Conservation (phyloP, 2,113 vertebrate genomes). For the Willisornis vidua region DNA sequence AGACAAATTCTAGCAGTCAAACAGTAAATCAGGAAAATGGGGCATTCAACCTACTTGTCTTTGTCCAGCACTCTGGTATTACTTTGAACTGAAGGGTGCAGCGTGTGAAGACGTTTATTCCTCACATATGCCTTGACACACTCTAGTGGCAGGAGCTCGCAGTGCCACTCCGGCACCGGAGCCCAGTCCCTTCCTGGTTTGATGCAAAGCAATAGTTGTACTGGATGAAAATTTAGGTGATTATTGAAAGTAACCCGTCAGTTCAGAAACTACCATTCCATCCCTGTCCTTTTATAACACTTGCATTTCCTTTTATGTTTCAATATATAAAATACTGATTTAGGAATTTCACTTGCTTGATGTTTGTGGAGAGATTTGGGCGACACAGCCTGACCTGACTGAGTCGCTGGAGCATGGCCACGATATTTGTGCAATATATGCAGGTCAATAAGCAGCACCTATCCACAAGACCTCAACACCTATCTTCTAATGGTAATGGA, state of each 20-base stretch:
- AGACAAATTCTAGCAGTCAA: not conserved
- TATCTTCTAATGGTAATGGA: not conserved
- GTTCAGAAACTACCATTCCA: not conserved
- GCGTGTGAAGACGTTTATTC: not conserved
- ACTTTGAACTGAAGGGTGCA: not conserved
- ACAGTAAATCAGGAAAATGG: not conserved
- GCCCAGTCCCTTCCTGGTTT: not conserved
- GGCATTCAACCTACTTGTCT: not conserved
- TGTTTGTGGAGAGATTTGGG: not conserved
- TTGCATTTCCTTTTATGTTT: not conserved
- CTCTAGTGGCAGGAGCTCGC: slow-evolving; percentile 66
- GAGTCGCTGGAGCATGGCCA: not conserved
- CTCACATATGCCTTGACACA: slow-evolving; percentile 25
- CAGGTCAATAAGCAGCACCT: not conserved
- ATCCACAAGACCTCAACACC: not conserved
- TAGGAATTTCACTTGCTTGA: not conserved
- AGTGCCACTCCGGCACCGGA: not conserved
- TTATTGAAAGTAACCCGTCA: not conserved
- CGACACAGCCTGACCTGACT: not conserved
- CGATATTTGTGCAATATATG: not conserved
- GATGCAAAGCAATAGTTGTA: not conserved
- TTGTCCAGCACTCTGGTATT: not conserved
- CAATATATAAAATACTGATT: not conserved
- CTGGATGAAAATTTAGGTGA: not conserved
- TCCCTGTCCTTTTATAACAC: not conserved